These are phyloP conservation scores for Aphelocoma californica DNA, from an alignment of 2,797 vertebrate species.

Conservation along the genomic window DNA sequence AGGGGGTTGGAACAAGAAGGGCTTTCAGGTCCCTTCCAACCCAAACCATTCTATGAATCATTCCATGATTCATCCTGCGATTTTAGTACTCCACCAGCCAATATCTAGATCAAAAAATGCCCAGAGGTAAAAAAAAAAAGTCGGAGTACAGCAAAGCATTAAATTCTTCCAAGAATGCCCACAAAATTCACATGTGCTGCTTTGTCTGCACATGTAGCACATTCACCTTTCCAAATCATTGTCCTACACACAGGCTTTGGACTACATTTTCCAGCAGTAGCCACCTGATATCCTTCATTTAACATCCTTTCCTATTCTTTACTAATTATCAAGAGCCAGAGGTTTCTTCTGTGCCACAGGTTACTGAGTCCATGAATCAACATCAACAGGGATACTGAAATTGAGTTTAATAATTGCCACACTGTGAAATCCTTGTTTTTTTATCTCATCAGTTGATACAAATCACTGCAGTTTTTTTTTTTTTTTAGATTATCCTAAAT, in stretches of 20 bases:
- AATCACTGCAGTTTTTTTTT: rapidly evolving
- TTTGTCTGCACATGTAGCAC: rapidly evolving
- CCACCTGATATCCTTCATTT: not conserved
- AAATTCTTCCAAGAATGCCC: not conserved
- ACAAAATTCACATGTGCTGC: rapidly evolving
- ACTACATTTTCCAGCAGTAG: not conserved
- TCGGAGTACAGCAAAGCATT: not conserved
- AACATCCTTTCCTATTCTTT: not conserved
- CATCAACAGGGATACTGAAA: not conserved
- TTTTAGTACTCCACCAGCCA: not conserved
- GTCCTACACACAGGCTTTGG: not conserved
- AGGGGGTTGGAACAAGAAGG: not conserved
- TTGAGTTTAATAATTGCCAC: not conserved
- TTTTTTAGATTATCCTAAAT: not conserved
- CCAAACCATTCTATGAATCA: not conserved
- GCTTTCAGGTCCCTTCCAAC: not conserved
- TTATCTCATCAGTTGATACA: not conserved
- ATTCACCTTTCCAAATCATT: not conserved
- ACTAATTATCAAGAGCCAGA: not conserved
- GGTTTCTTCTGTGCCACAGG: not conserved
- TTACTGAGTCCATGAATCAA: not conserved
- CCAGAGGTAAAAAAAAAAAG: not conserved
- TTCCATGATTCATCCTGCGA: not conserved
- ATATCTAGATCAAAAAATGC: not conserved
- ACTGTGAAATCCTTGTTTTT: not conserved